phyloP scores from a whole-genome alignment of 2,888 invertebrate genomes.

The Agrochola litura region DNA sequence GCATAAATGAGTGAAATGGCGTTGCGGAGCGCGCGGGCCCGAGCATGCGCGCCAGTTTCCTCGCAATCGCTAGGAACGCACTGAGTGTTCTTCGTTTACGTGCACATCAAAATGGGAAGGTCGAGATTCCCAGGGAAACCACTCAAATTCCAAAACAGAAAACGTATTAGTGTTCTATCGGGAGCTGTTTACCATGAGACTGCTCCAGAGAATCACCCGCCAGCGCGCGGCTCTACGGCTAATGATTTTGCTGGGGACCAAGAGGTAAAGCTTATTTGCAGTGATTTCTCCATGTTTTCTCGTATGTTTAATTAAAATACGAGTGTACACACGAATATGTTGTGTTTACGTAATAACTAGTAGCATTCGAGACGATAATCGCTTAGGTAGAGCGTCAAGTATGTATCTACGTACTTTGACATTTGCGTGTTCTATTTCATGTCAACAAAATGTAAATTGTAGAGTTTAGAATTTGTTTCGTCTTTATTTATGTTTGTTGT shows the following conservation, averaged over 20 bases:
- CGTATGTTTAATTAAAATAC: conserved; percentile 72
- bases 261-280: conserved; percentile 84
- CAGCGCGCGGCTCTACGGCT: conserved; percentile 85
- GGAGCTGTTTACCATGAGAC: conserved; percentile 90
- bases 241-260: conserved; percentile 88
- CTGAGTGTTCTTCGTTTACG: conserved; percentile 90
- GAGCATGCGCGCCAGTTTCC: conserved; percentile 90
- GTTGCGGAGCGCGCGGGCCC: conserved; percentile 90
- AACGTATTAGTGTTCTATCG: conserved; percentile 95
- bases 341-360: conserved; percentile 88
- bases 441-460: conserved; percentile 80
- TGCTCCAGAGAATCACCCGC: conserved; percentile 85
- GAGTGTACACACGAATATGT: conserved; percentile 76
- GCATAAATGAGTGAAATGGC: conserved; percentile 90
- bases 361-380: conserved; percentile 78
- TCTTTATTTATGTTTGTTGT: conserved; percentile 23
- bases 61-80: conserved; percentile 88
- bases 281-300: conserved; percentile 67
- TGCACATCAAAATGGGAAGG: conserved; percentile 93
- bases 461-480: conserved; percentile 47
- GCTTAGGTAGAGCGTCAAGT: conserved; percentile 72
- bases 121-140: conserved; percentile 97
- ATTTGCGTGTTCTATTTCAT: conserved; percentile 79
- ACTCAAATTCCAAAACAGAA: conserved; percentile 96
- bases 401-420: conserved; percentile 80